Base-by-base conservation (phyloP, 2,113 vertebrate species). In the Crotalus viridis region DNA sequence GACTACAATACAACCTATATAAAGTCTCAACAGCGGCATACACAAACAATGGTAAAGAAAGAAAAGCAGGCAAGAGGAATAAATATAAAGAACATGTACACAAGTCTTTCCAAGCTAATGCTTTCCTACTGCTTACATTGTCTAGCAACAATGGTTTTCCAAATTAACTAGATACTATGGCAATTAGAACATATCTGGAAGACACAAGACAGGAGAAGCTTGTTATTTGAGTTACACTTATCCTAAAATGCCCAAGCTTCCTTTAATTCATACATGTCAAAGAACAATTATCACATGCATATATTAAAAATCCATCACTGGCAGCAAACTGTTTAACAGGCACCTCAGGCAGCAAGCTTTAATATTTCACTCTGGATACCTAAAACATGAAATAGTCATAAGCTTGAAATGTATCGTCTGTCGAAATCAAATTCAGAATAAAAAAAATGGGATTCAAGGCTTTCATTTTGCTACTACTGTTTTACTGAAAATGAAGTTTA, bases 191-290 rank as follows among this genome's bases (percentile, higher is more conserved):
- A 33, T 33, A 74, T 86, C 43, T 24, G 39, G 85, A 48, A 86
- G 22, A 48, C 43, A 86, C 85, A 51, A 86, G 46, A 22, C 24
- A 86, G 46, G 46, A 48, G 17, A 19, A n/a, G n/a, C 28, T 33
- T 81, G 69, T 39, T 81, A 15, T 39, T 19, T 74, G 15, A 74
- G n/a, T 74, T 74, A 19, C 15, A 39, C 15, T 81, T 81, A n/a
- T 81, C 69, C 69, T 81, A n/a, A 81, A 81, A 81, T 39, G n/a
- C 69, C 69, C n/a, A 81, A 81, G n/a, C n/a, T 90, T 90, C 64
- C 64, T 89, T 86, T 46, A 86, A 74, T 74, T 19, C n/a, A 15
- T 74, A 86, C 33, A 89, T 5, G 0, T 10, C 51, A 54, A n/a
- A 54, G 55, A 89, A 89, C 54, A 33, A 89, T 55, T 48, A 51